Conservation (phyloP, 2,113 vertebrate species). For the Callipepla californica region DNA sequence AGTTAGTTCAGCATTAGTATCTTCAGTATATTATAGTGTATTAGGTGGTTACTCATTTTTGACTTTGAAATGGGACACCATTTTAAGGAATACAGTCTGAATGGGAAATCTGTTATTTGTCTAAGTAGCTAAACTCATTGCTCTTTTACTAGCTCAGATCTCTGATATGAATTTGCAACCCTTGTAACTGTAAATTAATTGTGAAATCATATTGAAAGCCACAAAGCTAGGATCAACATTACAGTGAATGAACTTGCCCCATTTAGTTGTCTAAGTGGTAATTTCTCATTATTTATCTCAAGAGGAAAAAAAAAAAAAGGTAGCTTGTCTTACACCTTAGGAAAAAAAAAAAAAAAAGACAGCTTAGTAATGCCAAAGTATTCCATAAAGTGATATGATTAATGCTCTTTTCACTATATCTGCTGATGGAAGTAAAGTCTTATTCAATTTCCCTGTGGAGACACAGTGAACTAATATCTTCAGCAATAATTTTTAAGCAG, state of each 20-base stretch:
- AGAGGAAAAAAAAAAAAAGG: not conserved
- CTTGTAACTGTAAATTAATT: constrained; percentile 36
- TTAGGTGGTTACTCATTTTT: constrained; percentile 25
- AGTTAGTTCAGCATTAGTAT: not conserved
- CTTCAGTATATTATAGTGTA: not conserved
- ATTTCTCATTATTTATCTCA: constrained; percentile 25
- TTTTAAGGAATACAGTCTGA: not conserved
- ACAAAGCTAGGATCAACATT: not conserved
- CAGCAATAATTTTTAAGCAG: constrained; percentile 61
- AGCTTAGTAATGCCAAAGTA: constrained; percentile 19
- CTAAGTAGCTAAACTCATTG: not conserved
- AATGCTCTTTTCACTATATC: constrained; percentile 58
- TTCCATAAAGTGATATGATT: constrained; percentile 61
- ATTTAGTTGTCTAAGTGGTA: not conserved
- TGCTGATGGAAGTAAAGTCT: constrained; percentile 66
- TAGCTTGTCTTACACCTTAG: constrained; percentile 16
- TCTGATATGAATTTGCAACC: not conserved
- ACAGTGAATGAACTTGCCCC: not conserved
- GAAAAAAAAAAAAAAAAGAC: constrained; percentile 7
- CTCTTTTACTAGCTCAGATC: not conserved
- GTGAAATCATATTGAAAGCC: not conserved
- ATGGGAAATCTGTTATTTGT: not conserved
- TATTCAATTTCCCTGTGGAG: constrained; percentile 40
- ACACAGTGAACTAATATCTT: constrained; percentile 31
- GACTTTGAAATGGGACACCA: constrained; percentile 16